These are phyloP conservation scores for Sciurus vulgaris DNA, from an alignment of 2,797 vertebrate genomes.

Conservation along the genomic window DNA sequence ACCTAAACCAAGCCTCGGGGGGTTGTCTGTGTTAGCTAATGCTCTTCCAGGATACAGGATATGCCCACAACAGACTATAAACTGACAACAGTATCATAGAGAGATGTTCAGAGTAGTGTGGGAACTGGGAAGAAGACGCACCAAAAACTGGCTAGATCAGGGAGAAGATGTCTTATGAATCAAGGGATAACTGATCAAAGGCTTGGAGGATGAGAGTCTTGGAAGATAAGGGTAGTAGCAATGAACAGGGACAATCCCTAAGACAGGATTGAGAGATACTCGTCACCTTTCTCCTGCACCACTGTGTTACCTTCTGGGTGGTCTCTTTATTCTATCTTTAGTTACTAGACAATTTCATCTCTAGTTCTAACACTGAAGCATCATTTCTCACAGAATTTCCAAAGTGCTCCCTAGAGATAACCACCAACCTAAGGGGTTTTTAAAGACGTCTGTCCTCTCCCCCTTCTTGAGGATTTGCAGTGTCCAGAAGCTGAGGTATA, in stretches of 20 bases:
- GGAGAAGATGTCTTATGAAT: background rate
- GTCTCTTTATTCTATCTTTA: background rate
- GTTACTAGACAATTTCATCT: background rate
- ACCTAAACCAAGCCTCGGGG: background rate
- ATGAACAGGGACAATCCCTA: background rate
- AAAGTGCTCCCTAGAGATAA: background rate
- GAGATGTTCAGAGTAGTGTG: background rate
- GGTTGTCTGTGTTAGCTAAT: background rate
- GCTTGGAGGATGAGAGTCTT: background rate
- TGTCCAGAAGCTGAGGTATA: background rate
- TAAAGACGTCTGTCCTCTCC: background rate
- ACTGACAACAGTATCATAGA: background rate
- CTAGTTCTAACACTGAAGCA: background rate
- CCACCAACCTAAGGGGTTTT: background rate
- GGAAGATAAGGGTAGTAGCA: background rate
- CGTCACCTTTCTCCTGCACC: background rate
- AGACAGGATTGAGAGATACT: background rate
- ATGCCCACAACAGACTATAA: background rate
- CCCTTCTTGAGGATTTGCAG: background rate
- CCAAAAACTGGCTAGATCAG: background rate
- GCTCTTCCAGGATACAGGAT: background rate
- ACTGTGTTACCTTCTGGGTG: background rate
- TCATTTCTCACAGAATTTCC: background rate
- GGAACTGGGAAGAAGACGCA: background rate
- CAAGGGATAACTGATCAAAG: background rate